A percentile compares a stretch with the other conserved stretches of the same genome.
phyloP scores from a whole-genome alignment of 2,113 vertebrate species.

The Pitta sordida region DNA sequence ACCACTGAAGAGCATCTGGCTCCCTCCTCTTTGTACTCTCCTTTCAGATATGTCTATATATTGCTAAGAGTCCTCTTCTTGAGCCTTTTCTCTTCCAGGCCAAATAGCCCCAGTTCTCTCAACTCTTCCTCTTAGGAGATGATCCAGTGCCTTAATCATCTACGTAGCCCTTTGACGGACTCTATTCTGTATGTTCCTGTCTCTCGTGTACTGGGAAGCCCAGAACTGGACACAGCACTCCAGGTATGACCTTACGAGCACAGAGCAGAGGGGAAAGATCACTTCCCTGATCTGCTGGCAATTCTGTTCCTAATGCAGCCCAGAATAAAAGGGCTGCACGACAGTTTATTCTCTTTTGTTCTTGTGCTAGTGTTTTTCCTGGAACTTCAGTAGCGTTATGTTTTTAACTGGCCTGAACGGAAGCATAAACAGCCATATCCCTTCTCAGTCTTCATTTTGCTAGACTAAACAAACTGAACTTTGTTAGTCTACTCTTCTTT shows the following conservation, averaged over 20 bases:
- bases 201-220: background rate
- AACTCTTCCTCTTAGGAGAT: background rate
- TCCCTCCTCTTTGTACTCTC: background rate
- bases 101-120: background rate
- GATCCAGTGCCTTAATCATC: background rate
- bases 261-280: background rate
- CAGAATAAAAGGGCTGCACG: background rate
- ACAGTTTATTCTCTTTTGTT: background rate
- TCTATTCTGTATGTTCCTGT: background rate
- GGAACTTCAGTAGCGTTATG: background rate
- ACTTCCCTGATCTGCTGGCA: background rate
- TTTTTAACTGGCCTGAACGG: slow-evolving; percentile 14
- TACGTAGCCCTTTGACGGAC: background rate
- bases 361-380: background rate
- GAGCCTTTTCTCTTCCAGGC: background rate
- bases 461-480: slow-evolving; percentile 47
- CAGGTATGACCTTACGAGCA: background rate
- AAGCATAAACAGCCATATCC: slow-evolving; percentile 41
- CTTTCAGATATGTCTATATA: background rate
- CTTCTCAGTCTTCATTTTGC: background rate
- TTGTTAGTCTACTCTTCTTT: background rate
- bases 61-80: background rate
- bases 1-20: background rate
- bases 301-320: background rate
- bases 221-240: background rate